Conservation (phyloP, 2,113 vertebrate species). For the Apteryx owenii region DNA sequence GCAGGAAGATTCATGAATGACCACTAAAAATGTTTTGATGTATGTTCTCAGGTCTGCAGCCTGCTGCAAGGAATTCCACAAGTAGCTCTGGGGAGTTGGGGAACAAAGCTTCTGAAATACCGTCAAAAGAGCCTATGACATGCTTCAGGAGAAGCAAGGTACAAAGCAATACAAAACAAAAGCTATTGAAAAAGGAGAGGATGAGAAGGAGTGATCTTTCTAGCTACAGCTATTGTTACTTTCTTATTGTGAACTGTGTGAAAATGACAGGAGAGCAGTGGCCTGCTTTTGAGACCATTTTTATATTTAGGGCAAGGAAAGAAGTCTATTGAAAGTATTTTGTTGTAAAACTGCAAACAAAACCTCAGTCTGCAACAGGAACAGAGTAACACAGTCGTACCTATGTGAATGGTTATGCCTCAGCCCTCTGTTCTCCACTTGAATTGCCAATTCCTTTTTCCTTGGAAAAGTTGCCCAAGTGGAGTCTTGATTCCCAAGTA, state of each 20-base stretch:
- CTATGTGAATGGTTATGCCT: rapidly evolving
- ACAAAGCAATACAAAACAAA: background rate
- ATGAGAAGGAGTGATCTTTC: background rate
- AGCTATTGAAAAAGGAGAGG: background rate
- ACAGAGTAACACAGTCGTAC: background rate
- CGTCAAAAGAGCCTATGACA: slow-evolving; percentile 59
- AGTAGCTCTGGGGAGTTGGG: background rate
- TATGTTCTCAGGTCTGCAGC: slow-evolving; percentile 48
- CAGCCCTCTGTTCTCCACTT: rapidly evolving
- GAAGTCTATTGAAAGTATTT: background rate
- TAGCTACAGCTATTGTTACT: background rate
- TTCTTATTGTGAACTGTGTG: background rate
- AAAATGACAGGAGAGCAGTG: background rate
- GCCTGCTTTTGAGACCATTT: background rate
- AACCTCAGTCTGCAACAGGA: background rate
- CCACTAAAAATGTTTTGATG: background rate
- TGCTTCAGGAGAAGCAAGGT: slow-evolving; percentile 83
- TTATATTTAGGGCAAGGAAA: background rate
- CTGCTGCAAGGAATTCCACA: background rate
- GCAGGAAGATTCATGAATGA: background rate
- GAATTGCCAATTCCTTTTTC: background rate
- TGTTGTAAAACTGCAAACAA: background rate
- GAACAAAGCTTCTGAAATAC: slow-evolving; percentile 15
- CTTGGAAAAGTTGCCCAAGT: background rate
- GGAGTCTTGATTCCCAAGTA: background rate